Conservation (phyloP, 2,888 invertebrate genomes). For the Phrixothrix hirtus region DNA sequence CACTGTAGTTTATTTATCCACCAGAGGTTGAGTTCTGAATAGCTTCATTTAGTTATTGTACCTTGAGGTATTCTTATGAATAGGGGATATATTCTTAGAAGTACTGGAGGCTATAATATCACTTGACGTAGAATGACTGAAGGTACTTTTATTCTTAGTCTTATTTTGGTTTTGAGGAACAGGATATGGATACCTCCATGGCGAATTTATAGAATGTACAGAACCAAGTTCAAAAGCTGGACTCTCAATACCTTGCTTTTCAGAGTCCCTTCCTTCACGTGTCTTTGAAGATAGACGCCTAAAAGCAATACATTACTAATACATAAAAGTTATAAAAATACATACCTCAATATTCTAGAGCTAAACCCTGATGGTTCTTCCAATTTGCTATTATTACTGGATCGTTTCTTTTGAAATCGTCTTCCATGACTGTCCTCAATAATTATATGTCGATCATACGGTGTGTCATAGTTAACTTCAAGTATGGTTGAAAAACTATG, state of each 20-base stretch:
- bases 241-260: conserved; percentile 65
- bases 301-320: no score
- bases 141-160: conserved; percentile 22
- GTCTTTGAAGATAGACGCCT: conserved; percentile 74
- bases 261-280: conserved; percentile 57
- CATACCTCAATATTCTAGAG: conserved; percentile 70
- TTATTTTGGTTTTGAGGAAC: conserved; percentile 44
- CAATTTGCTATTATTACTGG: conserved; percentile 57
- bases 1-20: no score
- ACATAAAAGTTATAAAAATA: no score
- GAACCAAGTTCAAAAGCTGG: conserved; percentile 68
- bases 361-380: conserved; percentile 65
- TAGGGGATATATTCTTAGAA: conserved; percentile 59
- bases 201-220: conserved; percentile 71
- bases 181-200: conserved; percentile 72
- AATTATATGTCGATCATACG: conserved; percentile 89
- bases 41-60: no score
- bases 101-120: conserved; percentile 61
- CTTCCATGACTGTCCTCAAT: conserved; percentile 83
- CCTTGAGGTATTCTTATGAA: conserved; percentile 51
- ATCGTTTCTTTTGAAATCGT: conserved; percentile 63
- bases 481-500: conserved; percentile 90
- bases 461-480: conserved; percentile 92
- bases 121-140: conserved; percentile 60
- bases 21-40: no score